phyloP scores from a whole-genome alignment of 92 coral and sea anemone genomes.

The Umimayanthus chanpuru region DNA sequence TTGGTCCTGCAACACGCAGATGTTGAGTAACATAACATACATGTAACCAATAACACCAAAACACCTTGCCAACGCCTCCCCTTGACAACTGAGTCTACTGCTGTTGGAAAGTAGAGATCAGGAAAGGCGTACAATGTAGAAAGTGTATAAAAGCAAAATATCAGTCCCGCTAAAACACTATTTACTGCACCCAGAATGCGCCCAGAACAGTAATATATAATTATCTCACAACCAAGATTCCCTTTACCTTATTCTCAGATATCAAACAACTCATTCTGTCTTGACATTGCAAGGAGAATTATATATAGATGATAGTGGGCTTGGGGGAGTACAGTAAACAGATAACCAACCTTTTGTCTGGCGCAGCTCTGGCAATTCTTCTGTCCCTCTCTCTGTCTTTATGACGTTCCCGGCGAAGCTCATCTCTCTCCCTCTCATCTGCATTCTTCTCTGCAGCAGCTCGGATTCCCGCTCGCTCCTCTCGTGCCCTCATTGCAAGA shows the following conservation, averaged over 20 bases:
- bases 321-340: neutral
- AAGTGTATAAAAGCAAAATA: too few relatives aligned
- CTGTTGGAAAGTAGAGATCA: too few relatives aligned
- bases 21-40: neutral
- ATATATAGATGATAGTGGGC: neutral
- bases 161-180: too few relatives aligned
- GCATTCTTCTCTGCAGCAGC: conserved; percentile 71
- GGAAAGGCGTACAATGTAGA: too few relatives aligned
- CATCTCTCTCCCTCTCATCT: conserved; percentile 92
- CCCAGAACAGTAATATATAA: too few relatives aligned
- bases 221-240: too few relatives aligned
- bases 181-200: too few relatives aligned
- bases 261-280: too few relatives aligned
- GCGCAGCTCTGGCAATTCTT: conserved; percentile 95
- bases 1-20: conserved; percentile 66
- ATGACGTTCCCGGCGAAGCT: conserved; percentile 93
- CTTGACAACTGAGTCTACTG: too few relatives aligned
- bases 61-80: too few relatives aligned
- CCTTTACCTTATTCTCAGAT: neutral
- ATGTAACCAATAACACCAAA: neutral
- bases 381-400: conserved; percentile 95
- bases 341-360: conserved; percentile 78
- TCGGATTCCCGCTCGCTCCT: conserved; percentile 89
- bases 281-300: neutral
- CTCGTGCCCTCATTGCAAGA: conserved; percentile 89